These are phyloP conservation scores for Pycnonotus jocosus DNA, from an alignment of 2,113 vertebrate genomes.

Conservation along the genomic window DNA sequence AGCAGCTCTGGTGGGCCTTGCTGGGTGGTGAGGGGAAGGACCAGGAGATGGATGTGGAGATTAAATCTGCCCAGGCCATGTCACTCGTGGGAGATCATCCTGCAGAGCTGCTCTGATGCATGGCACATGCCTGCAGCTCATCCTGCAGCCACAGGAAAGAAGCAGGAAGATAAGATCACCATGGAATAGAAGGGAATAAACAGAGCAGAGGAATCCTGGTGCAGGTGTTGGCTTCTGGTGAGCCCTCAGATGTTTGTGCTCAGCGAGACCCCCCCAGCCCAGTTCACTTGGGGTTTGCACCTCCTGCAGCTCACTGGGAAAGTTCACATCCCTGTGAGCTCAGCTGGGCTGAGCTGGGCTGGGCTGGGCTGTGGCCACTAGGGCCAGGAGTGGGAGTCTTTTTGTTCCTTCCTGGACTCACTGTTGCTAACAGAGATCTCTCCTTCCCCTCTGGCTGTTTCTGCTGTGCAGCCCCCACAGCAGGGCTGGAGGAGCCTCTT, in stretches of 20 bases:
- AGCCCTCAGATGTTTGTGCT: accelerated
- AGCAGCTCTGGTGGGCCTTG: accelerated
- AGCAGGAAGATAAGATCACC: background rate
- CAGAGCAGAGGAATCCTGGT: background rate
- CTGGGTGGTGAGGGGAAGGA: background rate
- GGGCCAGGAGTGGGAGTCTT: accelerated
- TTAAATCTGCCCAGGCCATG: background rate
- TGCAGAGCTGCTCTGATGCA: background rate
- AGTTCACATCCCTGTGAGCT: background rate
- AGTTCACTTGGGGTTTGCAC: accelerated
- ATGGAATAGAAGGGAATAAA: background rate
- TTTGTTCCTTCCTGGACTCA: accelerated
- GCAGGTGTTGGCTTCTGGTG: background rate
- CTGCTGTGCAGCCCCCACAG: accelerated
- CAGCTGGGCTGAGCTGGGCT: accelerated
- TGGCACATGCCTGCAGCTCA: too few relatives aligned
- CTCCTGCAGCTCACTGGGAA: background rate
- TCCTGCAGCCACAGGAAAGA: background rate
- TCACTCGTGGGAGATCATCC: background rate
- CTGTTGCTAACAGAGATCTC: background rate
- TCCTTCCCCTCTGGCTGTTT: background rate
- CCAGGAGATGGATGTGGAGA: background rate
- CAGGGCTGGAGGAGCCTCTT: background rate
- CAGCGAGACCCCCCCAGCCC: accelerated
- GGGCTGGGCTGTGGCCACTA: background rate